Percentiles rank a stretch among this genome's conserved stretches.
Conservation (phyloP, 2,797 vertebrate genomes). For the Morelia viridis region DNA sequence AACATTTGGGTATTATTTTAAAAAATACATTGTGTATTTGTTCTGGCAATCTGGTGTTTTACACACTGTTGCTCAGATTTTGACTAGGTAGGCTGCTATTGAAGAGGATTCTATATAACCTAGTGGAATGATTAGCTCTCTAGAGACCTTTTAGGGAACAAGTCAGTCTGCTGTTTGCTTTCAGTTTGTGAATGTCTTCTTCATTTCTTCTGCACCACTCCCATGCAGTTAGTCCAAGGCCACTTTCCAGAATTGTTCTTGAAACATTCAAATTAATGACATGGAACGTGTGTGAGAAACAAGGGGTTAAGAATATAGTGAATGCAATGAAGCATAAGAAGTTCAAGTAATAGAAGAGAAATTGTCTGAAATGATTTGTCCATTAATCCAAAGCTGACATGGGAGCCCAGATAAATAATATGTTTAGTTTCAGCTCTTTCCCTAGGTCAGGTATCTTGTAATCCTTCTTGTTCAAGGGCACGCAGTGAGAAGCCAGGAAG, state of each 20-base stretch:
- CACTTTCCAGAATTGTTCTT: background rate
- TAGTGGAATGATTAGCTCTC: too few species aligned
- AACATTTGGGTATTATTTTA: too few species aligned
- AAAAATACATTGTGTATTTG: too few species aligned
- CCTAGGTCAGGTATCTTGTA: slow-evolving; percentile 27
- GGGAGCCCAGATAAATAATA: slow-evolving; percentile 38
- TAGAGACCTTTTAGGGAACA: too few species aligned
- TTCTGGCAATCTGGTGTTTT: too few species aligned
- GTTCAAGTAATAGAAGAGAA: slow-evolving; percentile 34
- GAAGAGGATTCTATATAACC: too few species aligned
- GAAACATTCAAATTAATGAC: background rate
- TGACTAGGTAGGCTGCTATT: too few species aligned
- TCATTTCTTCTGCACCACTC: background rate
- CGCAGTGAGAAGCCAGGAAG: slow-evolving; percentile 34
- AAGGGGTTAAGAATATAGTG: slow-evolving; percentile 49
- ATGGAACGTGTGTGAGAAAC: background rate
- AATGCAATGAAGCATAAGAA: slow-evolving; percentile 30
- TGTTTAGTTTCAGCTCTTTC: slow-evolving; percentile 53
- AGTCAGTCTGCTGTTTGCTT: background rate
- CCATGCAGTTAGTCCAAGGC: background rate
- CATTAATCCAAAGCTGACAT: slow-evolving; percentile 39
- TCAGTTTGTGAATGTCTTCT: background rate
- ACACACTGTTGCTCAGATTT: too few species aligned
- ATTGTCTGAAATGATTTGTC: slow-evolving; percentile 38
- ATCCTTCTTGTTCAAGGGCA: slow-evolving; percentile 19